These are phyloP conservation scores for Onthophagus sagittarius DNA, from an alignment of 2,888 invertebrate genomes.

Conservation along the genomic window DNA sequence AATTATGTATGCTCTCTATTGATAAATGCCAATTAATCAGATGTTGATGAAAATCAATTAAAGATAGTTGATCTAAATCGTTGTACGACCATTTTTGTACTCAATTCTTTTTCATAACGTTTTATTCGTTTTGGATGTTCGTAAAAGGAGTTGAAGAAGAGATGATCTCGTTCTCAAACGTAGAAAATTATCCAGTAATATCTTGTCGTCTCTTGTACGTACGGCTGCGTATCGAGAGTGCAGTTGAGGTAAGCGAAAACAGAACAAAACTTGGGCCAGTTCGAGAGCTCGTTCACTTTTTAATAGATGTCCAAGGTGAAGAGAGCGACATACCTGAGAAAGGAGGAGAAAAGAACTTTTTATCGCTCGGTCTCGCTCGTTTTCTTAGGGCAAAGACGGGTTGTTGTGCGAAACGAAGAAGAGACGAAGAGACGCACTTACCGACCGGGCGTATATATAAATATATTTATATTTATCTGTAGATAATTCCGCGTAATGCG, in stretches of 20 bases:
- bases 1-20: too few relatives aligned
- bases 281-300: slow-evolving; percentile 8
- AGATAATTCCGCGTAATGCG: slow-evolving; percentile 42
- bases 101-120: too few relatives aligned
- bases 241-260: not conserved
- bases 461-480: slow-evolving; percentile 31
- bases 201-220: not conserved
- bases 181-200: not conserved
- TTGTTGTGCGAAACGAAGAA: not conserved
- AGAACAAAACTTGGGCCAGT: not conserved
- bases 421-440: not conserved
- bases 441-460: slow-evolving; percentile 3
- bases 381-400: not conserved
- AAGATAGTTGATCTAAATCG: too few relatives aligned
- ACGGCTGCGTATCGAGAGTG: not conserved
- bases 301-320: slow-evolving; percentile 23
- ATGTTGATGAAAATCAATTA: too few relatives aligned
- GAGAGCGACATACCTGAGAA: slow-evolving; percentile 21
- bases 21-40: too few relatives aligned
- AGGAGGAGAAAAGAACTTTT: not conserved
- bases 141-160: not conserved
- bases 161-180: not conserved
- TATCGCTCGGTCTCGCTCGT: not conserved
- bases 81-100: too few relatives aligned
- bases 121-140: not conserved